Evolutionary conservation across 1,140 invertebrate genomes (phyloP).

Genomic region (Sitobion miscanthi): DNA sequence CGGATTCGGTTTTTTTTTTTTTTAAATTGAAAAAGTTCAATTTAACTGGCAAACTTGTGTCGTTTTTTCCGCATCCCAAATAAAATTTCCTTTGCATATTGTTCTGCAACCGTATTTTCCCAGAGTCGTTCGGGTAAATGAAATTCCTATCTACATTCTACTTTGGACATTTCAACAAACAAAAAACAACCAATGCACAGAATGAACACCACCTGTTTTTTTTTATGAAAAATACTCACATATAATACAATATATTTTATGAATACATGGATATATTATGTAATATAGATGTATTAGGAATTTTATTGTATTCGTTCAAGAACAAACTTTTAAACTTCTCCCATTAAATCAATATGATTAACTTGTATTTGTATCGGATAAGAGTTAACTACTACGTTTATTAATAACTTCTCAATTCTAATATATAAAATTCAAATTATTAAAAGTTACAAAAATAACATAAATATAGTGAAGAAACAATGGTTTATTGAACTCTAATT

Average conservation of each 20-base stretch:
- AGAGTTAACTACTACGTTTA: neutral
- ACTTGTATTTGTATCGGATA: neutral
- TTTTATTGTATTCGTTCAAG: neutral
- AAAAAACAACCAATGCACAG: neutral
- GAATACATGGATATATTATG: neutral
- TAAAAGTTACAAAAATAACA: neutral
- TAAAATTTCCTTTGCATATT: slow-evolving; percentile 30
- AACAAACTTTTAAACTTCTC: neutral
- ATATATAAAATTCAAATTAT: too few relatives aligned
- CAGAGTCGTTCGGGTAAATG: neutral
- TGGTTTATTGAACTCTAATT: neutral
- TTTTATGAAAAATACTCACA: slow-evolving; percentile 23
- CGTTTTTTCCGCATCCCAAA: neutral
- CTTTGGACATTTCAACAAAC: slow-evolving; percentile 15
- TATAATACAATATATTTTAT: neutral
- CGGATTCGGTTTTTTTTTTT: neutral
- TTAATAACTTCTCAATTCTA: too few relatives aligned
- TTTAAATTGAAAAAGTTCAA: slow-evolving; percentile 41
- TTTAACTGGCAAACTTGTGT: slow-evolving; percentile 24
- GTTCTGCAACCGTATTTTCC: neutral
- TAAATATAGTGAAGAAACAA: neutral
- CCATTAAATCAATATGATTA: neutral
- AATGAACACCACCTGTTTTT: slow-evolving; percentile 1
- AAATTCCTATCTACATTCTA: slow-evolving; percentile 26
- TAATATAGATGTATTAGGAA: neutral